Conservation (phyloP, 2,113 vertebrate genomes). For the Calyptommatus sinebrachiatus region DNA sequence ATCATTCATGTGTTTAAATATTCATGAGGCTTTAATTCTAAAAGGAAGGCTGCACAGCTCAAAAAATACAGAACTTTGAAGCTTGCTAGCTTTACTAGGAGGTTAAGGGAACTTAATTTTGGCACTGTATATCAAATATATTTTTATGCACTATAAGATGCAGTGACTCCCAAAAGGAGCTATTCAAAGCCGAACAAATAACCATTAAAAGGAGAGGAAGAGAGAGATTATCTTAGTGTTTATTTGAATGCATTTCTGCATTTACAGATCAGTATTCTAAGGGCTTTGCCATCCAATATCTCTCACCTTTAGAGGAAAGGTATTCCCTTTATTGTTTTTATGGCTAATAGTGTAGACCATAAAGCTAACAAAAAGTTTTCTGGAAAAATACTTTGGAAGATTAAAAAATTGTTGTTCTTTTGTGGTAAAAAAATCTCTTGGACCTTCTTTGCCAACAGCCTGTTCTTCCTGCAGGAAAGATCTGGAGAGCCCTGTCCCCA, state of each 20-base stretch:
- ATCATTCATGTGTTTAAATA: constrained; percentile 64
- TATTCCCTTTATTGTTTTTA: constrained; percentile 20
- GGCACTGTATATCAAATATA: constrained; percentile 43
- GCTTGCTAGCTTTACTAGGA: constrained; percentile 49
- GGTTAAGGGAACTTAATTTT: constrained; percentile 53
- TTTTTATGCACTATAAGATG: constrained; percentile 33
- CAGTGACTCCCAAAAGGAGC: constrained; percentile 36
- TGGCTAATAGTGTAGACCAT: not conserved
- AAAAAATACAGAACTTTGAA: constrained; percentile 38
- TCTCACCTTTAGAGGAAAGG: not conserved
- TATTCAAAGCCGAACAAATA: constrained; percentile 46
- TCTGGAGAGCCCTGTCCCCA: no score
- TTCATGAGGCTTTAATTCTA: constrained; percentile 58
- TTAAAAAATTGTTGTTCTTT: not conserved
- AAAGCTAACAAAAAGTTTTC: constrained; percentile 2
- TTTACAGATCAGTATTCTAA: constrained; percentile 30
- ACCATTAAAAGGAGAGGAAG: not conserved
- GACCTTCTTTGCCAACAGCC: no score
- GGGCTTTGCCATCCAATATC: not conserved
- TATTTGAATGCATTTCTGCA: constrained; percentile 28
- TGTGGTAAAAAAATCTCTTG: not conserved
- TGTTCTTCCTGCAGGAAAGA: not conserved
- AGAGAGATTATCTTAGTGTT: constrained; percentile 24
- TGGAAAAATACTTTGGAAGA: not conserved
- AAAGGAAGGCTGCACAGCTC: constrained; percentile 40